Evolutionary conservation across 2,113 vertebrate genomes (phyloP), one percentile per base, ranked within the genome.

Genomic region (Syngnathoides biaculeatus): DNA sequence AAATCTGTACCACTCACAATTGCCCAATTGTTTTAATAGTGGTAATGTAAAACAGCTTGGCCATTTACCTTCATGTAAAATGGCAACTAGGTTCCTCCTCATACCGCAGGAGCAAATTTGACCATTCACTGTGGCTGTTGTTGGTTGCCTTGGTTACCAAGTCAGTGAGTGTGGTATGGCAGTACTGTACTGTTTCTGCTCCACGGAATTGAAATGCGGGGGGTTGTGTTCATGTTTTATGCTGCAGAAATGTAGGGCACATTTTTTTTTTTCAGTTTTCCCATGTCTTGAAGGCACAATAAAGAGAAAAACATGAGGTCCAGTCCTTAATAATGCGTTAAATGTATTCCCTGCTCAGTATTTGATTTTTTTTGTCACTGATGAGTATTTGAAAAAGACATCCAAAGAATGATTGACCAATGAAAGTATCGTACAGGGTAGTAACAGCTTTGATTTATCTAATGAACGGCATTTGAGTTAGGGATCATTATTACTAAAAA

Each of bases 71-170:
- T 83, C 35, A 74, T 73, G 74, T 64, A 61, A 74, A 81, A 80
- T 78, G 22, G 77, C 65, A 85, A 35, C 84, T 67, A 47, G 70
- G 73, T 75, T 81, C 77, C 69, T 59, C 81, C 82, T 82, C 78
- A 83, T 79, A 87, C 77, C 81, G 84, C 74, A 74, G 53, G 56
- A 40, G 70, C 72, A 90, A 87, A 91, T 90, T 87, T 84, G 85
- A 89, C 86, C 84, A 77, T 89, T 87, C 68, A 84, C 72, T 80
- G 77, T 22, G 69, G 71, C 83, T 88, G 87, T 90, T 90, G 81
- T 90, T 78, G 60, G 91, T 93, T 91, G 86, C 91, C 90, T 65
- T 90, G 91, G 91, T 91, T 90, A 92, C 92, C 86, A 84, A 88
- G 83, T 78, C 80, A 79, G 82, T 83, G 81, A 78, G 73, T 84